Conservation (phyloP, 2,888 invertebrate genomes). For the Limnephilus rhombicus region DNA sequence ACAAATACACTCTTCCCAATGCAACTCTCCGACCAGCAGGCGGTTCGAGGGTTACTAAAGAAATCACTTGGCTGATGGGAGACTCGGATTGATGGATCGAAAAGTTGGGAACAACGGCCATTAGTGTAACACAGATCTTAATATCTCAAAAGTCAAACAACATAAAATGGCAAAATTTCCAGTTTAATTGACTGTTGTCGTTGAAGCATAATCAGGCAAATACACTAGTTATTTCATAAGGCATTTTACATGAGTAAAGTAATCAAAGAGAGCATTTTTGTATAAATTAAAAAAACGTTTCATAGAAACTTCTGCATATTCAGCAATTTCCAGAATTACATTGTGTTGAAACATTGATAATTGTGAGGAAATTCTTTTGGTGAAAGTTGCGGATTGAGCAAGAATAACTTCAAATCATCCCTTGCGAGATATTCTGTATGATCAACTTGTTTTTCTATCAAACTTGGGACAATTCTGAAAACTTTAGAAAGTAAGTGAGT, state of each 20-base stretch:
- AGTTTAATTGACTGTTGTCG: not conserved
- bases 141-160: not conserved
- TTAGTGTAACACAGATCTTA: too few species aligned
- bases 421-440: not conserved
- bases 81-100: too few species aligned
- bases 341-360: not conserved
- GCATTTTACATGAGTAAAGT: not conserved
- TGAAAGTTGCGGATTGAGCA: not conserved
- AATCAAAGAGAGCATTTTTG: conserved; percentile 9
- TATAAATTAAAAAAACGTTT: not conserved
- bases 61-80: too few species aligned
- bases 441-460: not conserved
- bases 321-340: not conserved
- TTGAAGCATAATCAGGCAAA: not conserved
- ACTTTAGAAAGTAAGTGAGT: not conserved
- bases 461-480: not conserved
- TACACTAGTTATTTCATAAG: not conserved
- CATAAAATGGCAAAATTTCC: not conserved
- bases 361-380: not conserved
- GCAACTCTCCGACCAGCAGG: too few species aligned
- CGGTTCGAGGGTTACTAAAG: too few species aligned
- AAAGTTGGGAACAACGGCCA: too few species aligned
- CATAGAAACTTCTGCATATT: not conserved
- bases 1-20: too few species aligned
- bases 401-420: not conserved